Percentiles rank a stretch among this genome's conserved stretches.
Evolutionary conservation across 1,140 invertebrate species (phyloP).

Genomic region (Trichonephila clavata): DNA sequence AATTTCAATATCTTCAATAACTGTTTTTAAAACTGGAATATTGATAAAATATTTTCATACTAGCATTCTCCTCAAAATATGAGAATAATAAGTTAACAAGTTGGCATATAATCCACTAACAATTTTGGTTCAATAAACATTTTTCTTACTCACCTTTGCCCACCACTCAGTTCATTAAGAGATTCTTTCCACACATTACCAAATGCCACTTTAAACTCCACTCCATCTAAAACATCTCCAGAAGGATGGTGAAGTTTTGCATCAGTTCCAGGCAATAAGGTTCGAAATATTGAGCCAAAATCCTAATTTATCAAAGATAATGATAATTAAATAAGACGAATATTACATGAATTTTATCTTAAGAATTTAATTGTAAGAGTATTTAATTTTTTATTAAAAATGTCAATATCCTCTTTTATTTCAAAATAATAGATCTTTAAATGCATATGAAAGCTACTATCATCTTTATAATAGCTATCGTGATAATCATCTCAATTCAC

Average conservation of each 20-base stretch:
- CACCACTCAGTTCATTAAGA: conserved; percentile 96
- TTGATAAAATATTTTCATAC: no score
- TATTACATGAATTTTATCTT: no score
- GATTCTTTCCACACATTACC: conserved; percentile 98
- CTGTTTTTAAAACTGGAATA: no score
- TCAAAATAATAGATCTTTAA: neutral
- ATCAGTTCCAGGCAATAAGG: conserved; percentile 92
- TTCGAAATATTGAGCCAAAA: conserved; percentile 98
- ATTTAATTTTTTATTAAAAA: neutral
- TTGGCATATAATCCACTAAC: no score
- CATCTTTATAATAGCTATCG: no score
- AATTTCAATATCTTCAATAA: no score
- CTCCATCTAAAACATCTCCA: conserved; percentile 88
- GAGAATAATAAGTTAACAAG: no score
- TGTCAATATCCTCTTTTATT: neutral
- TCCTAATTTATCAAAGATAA: conserved; percentile 87
- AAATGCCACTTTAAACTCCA: conserved; percentile 92
- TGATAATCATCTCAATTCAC: no score
- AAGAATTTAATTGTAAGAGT: neutral
- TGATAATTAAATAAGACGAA: neutral
- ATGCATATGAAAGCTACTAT: no score
- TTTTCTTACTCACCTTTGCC: conserved; percentile 86
- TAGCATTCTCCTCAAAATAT: no score
- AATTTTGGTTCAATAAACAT: no score
- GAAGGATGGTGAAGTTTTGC: conserved; percentile 91